Conservation (phyloP, 2,888 invertebrate genomes). For the Caenorhabditis sp. region DNA sequence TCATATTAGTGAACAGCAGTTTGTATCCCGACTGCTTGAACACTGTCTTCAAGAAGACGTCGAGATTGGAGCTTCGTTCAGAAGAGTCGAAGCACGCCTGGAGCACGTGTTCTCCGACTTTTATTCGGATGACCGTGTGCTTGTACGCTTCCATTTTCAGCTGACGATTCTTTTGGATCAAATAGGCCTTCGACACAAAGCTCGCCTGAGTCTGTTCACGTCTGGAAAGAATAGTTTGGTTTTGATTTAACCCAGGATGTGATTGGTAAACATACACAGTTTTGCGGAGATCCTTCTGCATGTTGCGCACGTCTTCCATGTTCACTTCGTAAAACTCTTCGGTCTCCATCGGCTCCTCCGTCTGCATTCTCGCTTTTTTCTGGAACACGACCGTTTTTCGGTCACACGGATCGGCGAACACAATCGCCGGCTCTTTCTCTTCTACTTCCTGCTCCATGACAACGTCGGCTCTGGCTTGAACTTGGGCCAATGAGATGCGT, state of each 20-base stretch:
- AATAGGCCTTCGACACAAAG: slow-evolving; percentile 60
- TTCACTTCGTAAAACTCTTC: slow-evolving; percentile 70
- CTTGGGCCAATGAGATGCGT: slow-evolving; percentile 32
- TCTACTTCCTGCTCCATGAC: slow-evolving; percentile 30
- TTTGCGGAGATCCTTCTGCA: slow-evolving; percentile 64
- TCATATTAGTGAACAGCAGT: slow-evolving; percentile 43
- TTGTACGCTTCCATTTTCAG: slow-evolving; percentile 67
- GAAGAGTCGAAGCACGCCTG: slow-evolving; percentile 63
- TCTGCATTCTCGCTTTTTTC: slow-evolving; percentile 17
- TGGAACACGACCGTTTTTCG: slow-evolving; percentile 57
- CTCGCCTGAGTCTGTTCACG: slow-evolving; percentile 61
- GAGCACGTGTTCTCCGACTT: slow-evolving; percentile 61
- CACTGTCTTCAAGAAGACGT: slow-evolving; percentile 19
- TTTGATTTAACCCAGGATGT: no score
- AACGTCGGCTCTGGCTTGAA: slow-evolving; percentile 31
- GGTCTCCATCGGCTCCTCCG: slow-evolving; percentile 49
- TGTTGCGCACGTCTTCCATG: slow-evolving; percentile 62
- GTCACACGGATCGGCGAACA: slow-evolving; percentile 60
- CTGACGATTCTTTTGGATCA: slow-evolving; percentile 66
- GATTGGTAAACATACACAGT: slow-evolving; percentile 50
- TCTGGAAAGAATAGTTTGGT: slow-evolving; percentile 26
- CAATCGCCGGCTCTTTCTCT: slow-evolving; percentile 25
- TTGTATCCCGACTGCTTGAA: slow-evolving; percentile 27
- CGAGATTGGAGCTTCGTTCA: slow-evolving; percentile 59
- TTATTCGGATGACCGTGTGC: slow-evolving; percentile 68